Evolutionary conservation across 2,113 vertebrate genomes (phyloP), one percentile per base, ranked within the genome.

Genomic region (Toxostoma redivivum): DNA sequence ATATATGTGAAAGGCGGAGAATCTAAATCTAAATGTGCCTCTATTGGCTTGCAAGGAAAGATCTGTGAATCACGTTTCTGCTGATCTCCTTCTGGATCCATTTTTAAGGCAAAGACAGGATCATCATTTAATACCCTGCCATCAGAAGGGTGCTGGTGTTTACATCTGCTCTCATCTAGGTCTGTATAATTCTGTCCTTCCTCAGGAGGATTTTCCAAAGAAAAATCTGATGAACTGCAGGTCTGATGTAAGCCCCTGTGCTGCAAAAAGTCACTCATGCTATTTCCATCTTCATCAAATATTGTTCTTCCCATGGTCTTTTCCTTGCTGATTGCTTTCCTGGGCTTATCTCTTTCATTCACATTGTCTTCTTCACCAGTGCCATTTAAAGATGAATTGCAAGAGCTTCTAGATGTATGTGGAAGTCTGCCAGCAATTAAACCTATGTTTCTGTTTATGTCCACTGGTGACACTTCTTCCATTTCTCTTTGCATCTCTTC

Each of bases 1-100:
- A 97, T 91, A 14, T 97, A 96, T 1, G 96, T 95, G 48, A 97
- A 97, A 87, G 93, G 96, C 3, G 57, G 78, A 85, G 93, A 95
- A 85, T 71, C 19, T 58, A 96, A 91, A 50, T 70, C 83, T 14
- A 81, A 45, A 47, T 14, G 5, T 44, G 64, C 2, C 28, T 84
- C 73, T 48, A 5, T 12, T 17, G 44, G 22, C 65, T 40, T 71
- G 61, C 51, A 79, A 60, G 81, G 40, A 40, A 85, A 28, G 12
- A 6, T 35, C 48, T 51, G 48, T 30, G n/a, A 88, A 67, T 80
- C 65, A 25, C 3, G 1, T 50, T 87, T 58, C 48, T 65, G 76
- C 19, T 77, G 62, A 81, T 44, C 51, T 78, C 37, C 42, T 81
- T 78, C 42, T 56, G 42, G 38, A 62, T 56, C 27, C 0, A 2